Percentiles rank a stretch among this genome's conserved stretches.
phyloP scores from a whole-genome alignment of 2,113 vertebrate genomes.

The Struthio camelus region DNA sequence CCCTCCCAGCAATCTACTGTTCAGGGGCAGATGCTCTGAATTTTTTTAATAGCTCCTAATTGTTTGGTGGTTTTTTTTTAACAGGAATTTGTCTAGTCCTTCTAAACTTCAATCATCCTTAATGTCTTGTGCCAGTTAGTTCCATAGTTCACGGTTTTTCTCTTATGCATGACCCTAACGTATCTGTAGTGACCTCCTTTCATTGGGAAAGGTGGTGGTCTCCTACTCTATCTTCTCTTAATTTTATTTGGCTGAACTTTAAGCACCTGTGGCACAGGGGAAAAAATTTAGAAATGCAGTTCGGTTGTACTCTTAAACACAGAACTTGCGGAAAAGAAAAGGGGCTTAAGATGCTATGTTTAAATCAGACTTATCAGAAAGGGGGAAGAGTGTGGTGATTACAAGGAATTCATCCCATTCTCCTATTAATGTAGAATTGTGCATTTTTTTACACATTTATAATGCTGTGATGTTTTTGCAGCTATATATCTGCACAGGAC shows the following conservation, averaged over 20 bases:
- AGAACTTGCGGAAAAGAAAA: neutral
- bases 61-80: no score
- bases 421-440: neutral
- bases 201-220: neutral
- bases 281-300: neutral
- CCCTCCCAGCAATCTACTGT: neutral
- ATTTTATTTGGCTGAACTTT: neutral
- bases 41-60: neutral
- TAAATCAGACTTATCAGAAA: neutral
- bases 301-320: neutral
- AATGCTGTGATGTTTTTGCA: neutral
- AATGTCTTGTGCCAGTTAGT: neutral
- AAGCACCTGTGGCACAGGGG: neutral
- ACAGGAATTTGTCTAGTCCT: neutral
- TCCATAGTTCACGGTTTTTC: neutral
- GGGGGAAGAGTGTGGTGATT: accelerated
- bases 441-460: neutral
- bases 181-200: neutral
- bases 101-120: neutral
- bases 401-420: neutral
- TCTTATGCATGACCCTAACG: neutral
- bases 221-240: neutral
- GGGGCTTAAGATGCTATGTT: neutral
- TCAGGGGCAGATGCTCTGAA: neutral
- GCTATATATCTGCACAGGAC: neutral